Conservation (phyloP, 2,797 vertebrate genomes). For the Naso thynnoides region DNA sequence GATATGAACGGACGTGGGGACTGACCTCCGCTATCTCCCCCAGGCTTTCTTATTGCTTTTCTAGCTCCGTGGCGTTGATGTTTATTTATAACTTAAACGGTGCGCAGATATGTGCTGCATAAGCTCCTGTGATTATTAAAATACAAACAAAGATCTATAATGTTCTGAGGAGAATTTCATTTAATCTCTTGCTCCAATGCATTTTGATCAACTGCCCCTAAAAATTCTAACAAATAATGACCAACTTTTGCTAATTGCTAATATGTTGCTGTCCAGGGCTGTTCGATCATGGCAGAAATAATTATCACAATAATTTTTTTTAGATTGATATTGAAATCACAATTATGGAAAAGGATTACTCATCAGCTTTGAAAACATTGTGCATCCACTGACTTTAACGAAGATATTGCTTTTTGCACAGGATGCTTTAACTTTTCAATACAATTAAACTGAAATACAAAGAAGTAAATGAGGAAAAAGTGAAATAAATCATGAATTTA, state of each 20-base stretch:
- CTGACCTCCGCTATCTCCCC: conserved; percentile 78
- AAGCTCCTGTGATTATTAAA: conserved; percentile 66
- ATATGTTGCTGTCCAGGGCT: too few relatives aligned
- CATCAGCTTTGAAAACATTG: too few relatives aligned
- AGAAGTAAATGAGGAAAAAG: too few relatives aligned
- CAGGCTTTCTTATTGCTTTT: conserved; percentile 78
- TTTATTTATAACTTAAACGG: conserved; percentile 80
- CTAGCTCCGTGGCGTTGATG: conserved; percentile 69
- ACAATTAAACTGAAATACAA: too few relatives aligned
- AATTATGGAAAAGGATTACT: too few relatives aligned
- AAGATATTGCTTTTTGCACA: too few relatives aligned
- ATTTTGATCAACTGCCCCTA: conserved; percentile 19
- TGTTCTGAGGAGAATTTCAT: neutral
- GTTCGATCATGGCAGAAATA: too few relatives aligned
- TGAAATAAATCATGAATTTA: too few relatives aligned
- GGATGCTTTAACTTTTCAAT: too few relatives aligned
- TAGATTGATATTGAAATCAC: too few relatives aligned
- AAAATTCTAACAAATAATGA: neutral
- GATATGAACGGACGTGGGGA: conserved; percentile 76
- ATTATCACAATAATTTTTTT: too few relatives aligned
- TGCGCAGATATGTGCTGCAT: conserved; percentile 63
- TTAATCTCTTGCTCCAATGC: neutral
- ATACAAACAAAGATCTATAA: neutral
- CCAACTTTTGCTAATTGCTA: conserved; percentile 5
- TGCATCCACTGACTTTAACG: too few relatives aligned